phyloP scores from a whole-genome alignment of 1,140 invertebrate genomes.

The Lasaia peninsularis region DNA sequence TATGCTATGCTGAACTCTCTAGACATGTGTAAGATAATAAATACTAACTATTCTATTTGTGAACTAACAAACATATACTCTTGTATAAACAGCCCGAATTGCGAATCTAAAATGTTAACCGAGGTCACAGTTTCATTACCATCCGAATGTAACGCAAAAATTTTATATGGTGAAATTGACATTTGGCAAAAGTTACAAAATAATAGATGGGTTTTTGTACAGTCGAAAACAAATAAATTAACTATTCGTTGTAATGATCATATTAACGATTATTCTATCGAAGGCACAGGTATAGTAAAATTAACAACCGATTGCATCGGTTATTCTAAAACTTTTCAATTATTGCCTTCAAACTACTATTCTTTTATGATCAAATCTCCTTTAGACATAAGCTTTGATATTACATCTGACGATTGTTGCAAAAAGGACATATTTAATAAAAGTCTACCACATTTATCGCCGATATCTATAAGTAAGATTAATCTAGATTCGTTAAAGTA shows the following conservation, averaged over 20 bases:
- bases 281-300: too few species aligned
- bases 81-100: slow-evolving; percentile 11
- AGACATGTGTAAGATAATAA: slow-evolving; percentile 18
- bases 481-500: too few species aligned
- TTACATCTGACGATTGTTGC: not conserved
- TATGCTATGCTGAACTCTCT: slow-evolving; percentile 26
- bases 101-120: slow-evolving; percentile 18
- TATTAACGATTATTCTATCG: too few species aligned
- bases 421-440: too few species aligned
- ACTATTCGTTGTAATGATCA: too few species aligned
- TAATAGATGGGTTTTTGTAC: too few species aligned
- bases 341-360: not conserved
- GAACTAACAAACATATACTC: slow-evolving; percentile 1
- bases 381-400: slow-evolving; percentile 10
- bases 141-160: not conserved
- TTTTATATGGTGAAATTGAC: not conserved
- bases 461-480: too few species aligned
- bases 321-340: too few species aligned
- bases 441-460: too few species aligned
- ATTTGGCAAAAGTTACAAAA: too few species aligned
- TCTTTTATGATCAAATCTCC: not conserved
- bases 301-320: not conserved
- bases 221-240: too few species aligned
- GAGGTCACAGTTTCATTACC: not conserved
- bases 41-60: slow-evolving; percentile 27